Conservation (phyloP, 30 jellyfish, hydroid and myxozoan genomes). For the Kudoa iwatai region DNA sequence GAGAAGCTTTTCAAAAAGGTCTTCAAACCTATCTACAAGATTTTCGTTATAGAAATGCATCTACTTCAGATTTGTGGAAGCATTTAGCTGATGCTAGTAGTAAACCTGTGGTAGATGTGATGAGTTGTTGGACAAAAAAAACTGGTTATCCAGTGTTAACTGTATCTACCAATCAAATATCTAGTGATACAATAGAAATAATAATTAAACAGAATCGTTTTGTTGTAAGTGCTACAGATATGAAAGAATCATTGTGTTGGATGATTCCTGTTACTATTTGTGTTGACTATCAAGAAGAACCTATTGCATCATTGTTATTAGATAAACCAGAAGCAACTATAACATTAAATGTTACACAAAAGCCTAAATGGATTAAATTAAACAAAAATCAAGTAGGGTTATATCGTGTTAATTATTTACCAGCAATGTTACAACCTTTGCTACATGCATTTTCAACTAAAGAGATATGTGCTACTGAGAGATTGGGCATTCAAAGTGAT, state of each 20-base stretch:
- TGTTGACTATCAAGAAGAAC: no score
- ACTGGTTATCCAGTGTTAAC: constrained; percentile 81
- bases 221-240: no score
- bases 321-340: no score
- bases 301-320: no score
- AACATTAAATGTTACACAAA: no score
- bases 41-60: constrained; percentile 16
- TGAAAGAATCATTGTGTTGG: no score
- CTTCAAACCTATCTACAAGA: constrained; percentile 17
- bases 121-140: constrained; percentile 83
- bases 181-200: no score
- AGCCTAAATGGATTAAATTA: constrained; percentile 3
- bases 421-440: constrained; percentile 24
- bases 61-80: constrained; percentile 73
- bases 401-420: constrained; percentile 36
- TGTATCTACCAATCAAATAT: constrained; percentile 15
- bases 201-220: no score
- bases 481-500: constrained; percentile 65
- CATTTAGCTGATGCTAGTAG: constrained; percentile 31
- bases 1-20: constrained; percentile 31
- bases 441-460: constrained; percentile 19
- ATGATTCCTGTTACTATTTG: no score
- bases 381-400: constrained; percentile 30
- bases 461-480: constrained; percentile 17
- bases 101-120: constrained; percentile 54